Base-by-base conservation (phyloP, 2,888 invertebrate species). In the Microdon myrmicae region DNA sequence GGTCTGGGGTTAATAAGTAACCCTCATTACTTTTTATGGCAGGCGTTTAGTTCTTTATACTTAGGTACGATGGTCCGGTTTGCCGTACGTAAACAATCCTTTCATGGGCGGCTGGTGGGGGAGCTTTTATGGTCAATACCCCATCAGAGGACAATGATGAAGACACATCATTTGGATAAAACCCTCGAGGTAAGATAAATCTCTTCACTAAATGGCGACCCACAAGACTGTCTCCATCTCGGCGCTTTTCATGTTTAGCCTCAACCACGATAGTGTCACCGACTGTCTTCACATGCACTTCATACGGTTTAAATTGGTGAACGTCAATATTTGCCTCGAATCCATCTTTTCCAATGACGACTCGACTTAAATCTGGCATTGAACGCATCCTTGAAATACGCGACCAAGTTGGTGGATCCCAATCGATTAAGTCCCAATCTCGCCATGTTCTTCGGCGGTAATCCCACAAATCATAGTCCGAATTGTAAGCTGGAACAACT, bases 131-230 rank as follows among this genome's bases (percentile, higher is more conserved):
- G 0, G 88, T 89, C 29, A 91, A 81, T 32, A 92, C 86, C 8
- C 92, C 93, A 74, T 93, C 92, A 83, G 78, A 74, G 41, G 77
- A 71, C 16, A 77, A 71, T 51, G 78, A 76, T 51, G 92, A 91
- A 37, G 86, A 83, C 1, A 94, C 84, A 69, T 88, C 86, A 5
- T 86, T 84, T 4, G 88, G 83, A 67, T 92, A 88, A 70, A 86
- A 86, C 20, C 85, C 86, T 14, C 84, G 80, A 0, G 90, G 90
- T 28, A 90, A 79, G 69, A 87, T 80, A 73, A 89, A 90, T 32
- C 83, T 82, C 61, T 93, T 84, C 2, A 84, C 85, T 75, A 93
- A 92, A 76, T 93, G 92, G 10, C 93, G 84, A 3, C 92, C 90
- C 44, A 94, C 86, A 75, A 81, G 87, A 1, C 89, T 90, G 70